Conservation (phyloP, 2,113 vertebrate species). For the Indicator maculatus region DNA sequence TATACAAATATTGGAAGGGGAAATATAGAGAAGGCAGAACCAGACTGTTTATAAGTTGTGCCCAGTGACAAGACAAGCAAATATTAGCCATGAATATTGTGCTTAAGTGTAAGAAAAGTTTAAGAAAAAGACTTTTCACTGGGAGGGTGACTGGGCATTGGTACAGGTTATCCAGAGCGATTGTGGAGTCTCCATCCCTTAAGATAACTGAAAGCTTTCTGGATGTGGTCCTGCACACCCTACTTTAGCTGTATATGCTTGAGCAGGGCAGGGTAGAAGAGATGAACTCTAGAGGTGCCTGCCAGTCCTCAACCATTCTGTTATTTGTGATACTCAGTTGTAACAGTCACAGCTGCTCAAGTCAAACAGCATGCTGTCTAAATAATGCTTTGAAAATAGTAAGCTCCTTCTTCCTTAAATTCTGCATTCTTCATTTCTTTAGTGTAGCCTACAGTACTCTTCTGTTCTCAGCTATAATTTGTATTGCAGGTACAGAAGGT, state of each 20-base stretch:
- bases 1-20: background rate
- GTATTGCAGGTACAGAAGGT: background rate
- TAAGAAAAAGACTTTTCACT: background rate
- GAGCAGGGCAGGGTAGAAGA: fast-evolving
- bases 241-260: background rate
- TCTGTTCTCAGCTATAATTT: background rate
- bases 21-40: background rate
- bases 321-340: background rate
- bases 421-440: background rate
- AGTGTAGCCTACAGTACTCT: background rate
- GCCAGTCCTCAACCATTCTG: background rate
- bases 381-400: background rate
- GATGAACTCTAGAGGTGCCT: background rate
- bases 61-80: background rate
- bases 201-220: too few species aligned
- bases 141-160: background rate
- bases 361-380: background rate
- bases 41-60: background rate
- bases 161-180: too few species aligned
- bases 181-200: too few species aligned
- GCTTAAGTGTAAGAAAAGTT: background rate
- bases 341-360: background rate
- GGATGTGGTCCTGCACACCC: background rate
- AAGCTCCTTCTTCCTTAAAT: background rate
- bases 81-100: background rate